phyloP scores from a whole-genome alignment of 2,113 vertebrate genomes.

The Cariama cristata region DNA sequence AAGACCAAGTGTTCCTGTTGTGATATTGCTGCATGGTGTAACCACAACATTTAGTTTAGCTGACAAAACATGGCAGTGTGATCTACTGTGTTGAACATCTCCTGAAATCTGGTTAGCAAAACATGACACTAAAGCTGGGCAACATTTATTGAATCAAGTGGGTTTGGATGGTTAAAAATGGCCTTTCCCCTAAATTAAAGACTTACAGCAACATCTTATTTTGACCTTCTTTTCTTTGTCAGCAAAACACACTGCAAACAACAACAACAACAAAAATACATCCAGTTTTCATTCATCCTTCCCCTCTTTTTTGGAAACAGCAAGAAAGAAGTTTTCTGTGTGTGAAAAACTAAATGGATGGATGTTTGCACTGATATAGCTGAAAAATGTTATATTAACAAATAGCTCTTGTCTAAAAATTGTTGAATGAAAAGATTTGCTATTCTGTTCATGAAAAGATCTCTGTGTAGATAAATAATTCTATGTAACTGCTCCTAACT shows the following conservation, averaged over 20 bases:
- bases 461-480: conserved; percentile 51
- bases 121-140: background rate
- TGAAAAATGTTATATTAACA: conserved; percentile 59
- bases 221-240: background rate
- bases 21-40: background rate
- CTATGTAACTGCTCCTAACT: conserved; percentile 28
- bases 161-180: background rate
- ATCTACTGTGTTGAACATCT: background rate
- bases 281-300: conserved; percentile 23
- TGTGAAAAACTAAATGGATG: conserved; percentile 26
- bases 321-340: conserved; percentile 32
- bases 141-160: background rate
- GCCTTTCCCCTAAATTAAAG: background rate
- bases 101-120: conserved; percentile 22
- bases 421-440: conserved; percentile 62
- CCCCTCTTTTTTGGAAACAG: background rate
- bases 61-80: background rate
- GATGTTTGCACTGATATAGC: conserved; percentile 40
- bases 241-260: background rate
- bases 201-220: background rate
- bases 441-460: conserved; percentile 51
- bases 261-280: background rate
- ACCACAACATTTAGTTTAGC: background rate
- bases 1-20: background rate
- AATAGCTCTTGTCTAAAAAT: conserved; percentile 52